These are phyloP conservation scores for Tachina lurida DNA, from an alignment of 2,888 invertebrate genomes.

Conservation along the genomic window DNA sequence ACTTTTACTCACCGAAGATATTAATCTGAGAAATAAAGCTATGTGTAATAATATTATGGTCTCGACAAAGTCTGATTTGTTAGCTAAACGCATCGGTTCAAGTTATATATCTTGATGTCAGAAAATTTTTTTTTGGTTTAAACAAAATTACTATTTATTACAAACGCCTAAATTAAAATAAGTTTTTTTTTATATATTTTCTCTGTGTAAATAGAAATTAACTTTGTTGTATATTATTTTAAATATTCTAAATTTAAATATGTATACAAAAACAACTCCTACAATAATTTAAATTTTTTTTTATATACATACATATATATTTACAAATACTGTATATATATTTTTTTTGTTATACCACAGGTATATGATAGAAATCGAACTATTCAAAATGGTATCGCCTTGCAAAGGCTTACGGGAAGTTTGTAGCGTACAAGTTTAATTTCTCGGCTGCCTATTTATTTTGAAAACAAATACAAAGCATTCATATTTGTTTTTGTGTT, in stretches of 20 bases:
- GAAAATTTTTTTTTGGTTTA: slow-evolving; percentile 31
- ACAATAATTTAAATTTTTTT: not conserved
- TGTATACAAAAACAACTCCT: not conserved
- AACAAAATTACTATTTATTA: slow-evolving; percentile 42
- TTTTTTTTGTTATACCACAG: not conserved
- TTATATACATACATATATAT: not conserved
- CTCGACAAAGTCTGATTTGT: slow-evolving; percentile 77
- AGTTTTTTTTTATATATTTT: not conserved
- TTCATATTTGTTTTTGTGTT: no score
- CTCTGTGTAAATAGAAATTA: slow-evolving; percentile 17
- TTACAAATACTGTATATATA: not conserved
- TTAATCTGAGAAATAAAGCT: slow-evolving; percentile 84
- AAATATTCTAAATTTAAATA: not conserved
- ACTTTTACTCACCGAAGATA: slow-evolving; percentile 84
- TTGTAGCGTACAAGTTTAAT: no score
- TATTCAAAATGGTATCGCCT: no score
- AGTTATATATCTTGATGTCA: slow-evolving; percentile 40
- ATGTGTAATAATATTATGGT: slow-evolving; percentile 82
- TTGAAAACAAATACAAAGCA: no score
- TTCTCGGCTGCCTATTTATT: no score
- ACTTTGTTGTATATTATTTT: not conserved
- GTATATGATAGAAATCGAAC: no score
- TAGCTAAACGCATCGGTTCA: slow-evolving; percentile 66
- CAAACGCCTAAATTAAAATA: slow-evolving; percentile 14
- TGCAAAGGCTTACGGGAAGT: no score